Evolutionary conservation across 2,113 vertebrate genomes (phyloP), one percentile per base, ranked within the genome.

Genomic region (Gulo gulo): DNA sequence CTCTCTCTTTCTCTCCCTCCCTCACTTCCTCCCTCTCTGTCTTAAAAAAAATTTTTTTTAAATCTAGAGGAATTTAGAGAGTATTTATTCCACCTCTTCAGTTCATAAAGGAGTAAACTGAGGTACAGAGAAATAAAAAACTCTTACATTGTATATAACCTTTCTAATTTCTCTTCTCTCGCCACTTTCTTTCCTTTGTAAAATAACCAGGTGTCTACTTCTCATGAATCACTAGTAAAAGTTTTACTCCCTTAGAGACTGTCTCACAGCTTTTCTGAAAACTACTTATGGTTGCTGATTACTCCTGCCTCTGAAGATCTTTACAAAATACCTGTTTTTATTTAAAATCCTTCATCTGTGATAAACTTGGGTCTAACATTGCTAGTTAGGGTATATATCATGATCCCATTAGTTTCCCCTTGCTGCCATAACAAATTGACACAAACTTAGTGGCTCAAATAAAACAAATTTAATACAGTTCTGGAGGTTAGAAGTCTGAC

Each of bases 281-380:
- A 47, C 29, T 83, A 92, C 65, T 79, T n/a, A 90, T 83, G 34
- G n/a, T 93, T 69, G 83, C 31, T 36, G n/a, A 39, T 95, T 84
- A 87, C 31, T 91, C 88, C 47, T 39, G 20, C 29, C 16, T 92
- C 50, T 92, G 29, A 96, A 79, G 67, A 78, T 83, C 59, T 93
- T 87, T 91, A 93, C 12, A 59, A 20, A 95, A 89, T 80, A 88
- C 42, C 39, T 26, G 8, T 92, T 84, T 94, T 88, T 88, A 88
- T 71, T 82, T 94, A 88, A 88, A 94, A 88, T 18, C 26, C 36
- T 79, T 4, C 6, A 59, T 93, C 76, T 67, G 52, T 94, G 50
- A 95, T 80, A 87, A 76, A 73, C 15, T 42, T 91, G 82, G 1
- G 1, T 71, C 29, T 63, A 84, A 10, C 21, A 88, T 88, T 73